Base-by-base conservation (phyloP, 2,888 invertebrate species). In the Sarcophaga subvicina region DNA sequence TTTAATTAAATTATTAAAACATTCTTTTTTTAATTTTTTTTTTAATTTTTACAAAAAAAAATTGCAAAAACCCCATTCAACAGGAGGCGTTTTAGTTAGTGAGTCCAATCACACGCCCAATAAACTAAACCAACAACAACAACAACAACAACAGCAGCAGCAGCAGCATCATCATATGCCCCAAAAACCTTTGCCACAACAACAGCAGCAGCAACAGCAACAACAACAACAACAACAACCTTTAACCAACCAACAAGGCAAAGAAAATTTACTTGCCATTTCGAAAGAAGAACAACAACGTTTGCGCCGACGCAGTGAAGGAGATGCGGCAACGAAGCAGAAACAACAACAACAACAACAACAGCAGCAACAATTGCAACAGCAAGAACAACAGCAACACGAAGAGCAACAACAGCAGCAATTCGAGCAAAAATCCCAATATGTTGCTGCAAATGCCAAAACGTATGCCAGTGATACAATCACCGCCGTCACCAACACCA, bases 281-380 rank as follows among this genome's bases (percentile, higher is more conserved):
- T 88, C 90, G 85, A 89, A 91, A 76, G 90, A 89, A 81, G 93
- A 93, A 82, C 91, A 91, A 79, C 93, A 93, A 85, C 91, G 91
- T 49, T 90, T 94, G 87, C 94, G 96, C 20, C 94, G 96, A 72
- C 95, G 95, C 89, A 96, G 96, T 91, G 96, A 96, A 91, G 96
- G 96, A 85, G 95, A 95, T 92, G 95, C 93, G 37, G 92, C 93
- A 82, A 90, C 89, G 70, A 91, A 91, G 67, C 90, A 91, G 62
- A 90, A 91, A 85, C 90, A 91, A 79, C 90, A 91, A 37, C 37
- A 22, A 22, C 22, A 22, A 22, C 90, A 91, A 37, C 37, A 37
- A 0, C 37, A 37, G 37, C 37, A 37, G 2, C 37, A 37, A 37
- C 37, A 37, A 37, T 37, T 37, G 59, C 90, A 90, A 47, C 89